A percentile compares a stretch with the other conserved stretches of the same genome.
Conservation (phyloP, 2,888 invertebrate genomes). For the Ophioninae sp. region DNA sequence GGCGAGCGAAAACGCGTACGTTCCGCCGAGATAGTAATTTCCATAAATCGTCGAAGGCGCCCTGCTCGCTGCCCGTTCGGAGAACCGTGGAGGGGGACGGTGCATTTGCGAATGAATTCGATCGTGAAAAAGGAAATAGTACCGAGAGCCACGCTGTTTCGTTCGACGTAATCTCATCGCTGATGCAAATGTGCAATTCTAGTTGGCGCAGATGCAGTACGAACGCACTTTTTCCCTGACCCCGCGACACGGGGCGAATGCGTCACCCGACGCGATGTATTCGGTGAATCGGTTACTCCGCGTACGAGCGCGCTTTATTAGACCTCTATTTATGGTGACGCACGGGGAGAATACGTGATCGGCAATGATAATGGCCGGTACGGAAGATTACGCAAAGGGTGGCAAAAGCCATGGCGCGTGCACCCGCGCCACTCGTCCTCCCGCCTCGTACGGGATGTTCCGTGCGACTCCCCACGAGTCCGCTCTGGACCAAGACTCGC, state of each 20-base stretch:
- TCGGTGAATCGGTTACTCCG: too few species aligned
- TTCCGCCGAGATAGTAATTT: conserved; percentile 50
- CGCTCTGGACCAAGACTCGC: not conserved
- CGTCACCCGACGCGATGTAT: not conserved
- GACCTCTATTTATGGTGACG: conserved; percentile 39
- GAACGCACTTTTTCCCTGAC: not conserved
- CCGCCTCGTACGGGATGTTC: conserved; percentile 8
- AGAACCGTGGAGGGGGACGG: not conserved
- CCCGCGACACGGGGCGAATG: not conserved
- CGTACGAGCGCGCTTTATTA: conserved; percentile 20
- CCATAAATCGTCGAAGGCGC: conserved; percentile 47
- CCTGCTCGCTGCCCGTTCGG: not conserved
- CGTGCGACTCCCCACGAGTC: not conserved
- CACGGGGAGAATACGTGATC: conserved; percentile 43
- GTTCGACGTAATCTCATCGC: not conserved
- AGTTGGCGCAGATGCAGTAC: conserved; percentile 9
- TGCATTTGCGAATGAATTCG: conserved; percentile 5
- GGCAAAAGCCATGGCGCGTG: conserved; percentile 49
- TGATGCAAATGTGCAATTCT: not conserved
- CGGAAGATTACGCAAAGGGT: conserved; percentile 44
- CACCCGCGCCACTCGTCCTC: conserved; percentile 33
- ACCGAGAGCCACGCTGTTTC: conserved; percentile 25
- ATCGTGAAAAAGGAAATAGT: conserved; percentile 42
- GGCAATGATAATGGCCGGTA: conserved; percentile 40
- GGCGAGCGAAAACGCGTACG: conserved; percentile 51